These are phyloP conservation scores for Egretta garzetta DNA, from an alignment of 2,113 vertebrate genomes.

Conservation along the genomic window DNA sequence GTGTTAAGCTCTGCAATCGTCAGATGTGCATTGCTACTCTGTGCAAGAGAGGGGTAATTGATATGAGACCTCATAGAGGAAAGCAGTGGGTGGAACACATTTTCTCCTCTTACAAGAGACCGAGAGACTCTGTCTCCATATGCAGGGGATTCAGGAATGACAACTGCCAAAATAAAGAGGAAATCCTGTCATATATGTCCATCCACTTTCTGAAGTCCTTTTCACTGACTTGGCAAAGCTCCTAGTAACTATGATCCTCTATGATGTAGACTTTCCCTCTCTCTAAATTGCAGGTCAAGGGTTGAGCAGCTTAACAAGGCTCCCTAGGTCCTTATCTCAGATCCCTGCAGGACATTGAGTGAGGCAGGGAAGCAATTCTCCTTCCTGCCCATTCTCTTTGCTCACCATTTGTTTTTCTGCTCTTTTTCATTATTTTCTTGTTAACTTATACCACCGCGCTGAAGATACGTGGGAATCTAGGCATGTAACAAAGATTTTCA, in stretches of 20 bases:
- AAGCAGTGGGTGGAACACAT: not conserved
- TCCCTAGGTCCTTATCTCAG: not conserved
- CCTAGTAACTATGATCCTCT: not conserved
- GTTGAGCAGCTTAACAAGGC: not conserved
- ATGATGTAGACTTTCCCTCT: not conserved
- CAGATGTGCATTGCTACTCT: not conserved
- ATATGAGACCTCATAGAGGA: not conserved
- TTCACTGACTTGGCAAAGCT: constrained; percentile 1
- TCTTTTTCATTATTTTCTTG: not conserved
- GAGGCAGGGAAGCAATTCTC: not conserved
- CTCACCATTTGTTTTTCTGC: not conserved
- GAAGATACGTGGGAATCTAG: not conserved
- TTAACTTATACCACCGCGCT: not conserved
- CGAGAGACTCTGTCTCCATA: not conserved
- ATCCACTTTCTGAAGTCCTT: not conserved
- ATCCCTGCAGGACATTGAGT: not conserved
- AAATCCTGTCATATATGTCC: not conserved
- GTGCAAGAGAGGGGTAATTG: not conserved
- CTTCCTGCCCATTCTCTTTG: not conserved
- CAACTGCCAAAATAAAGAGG: not conserved
- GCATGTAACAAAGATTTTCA: not conserved
- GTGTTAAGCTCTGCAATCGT: not conserved
- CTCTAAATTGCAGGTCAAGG: not conserved
- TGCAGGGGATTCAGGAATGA: not conserved
- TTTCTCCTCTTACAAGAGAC: not conserved